phyloP scores from a whole-genome alignment of 2,797 vertebrate genomes.

The Sebastes baramenuke region DNA sequence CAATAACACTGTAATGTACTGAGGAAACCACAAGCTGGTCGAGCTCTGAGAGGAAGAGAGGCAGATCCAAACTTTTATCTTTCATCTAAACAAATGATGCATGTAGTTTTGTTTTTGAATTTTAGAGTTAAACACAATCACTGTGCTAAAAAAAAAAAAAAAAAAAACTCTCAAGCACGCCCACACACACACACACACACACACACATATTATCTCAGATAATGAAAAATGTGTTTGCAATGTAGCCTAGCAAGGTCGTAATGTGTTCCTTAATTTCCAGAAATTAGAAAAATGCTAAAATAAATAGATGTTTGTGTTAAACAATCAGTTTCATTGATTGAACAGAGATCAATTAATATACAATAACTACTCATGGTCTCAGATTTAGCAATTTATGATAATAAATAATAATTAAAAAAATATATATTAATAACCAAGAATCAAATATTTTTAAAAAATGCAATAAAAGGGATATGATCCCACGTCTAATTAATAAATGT shows the following conservation, averaged over 20 bases:
- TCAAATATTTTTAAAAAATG: neutral
- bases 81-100: neutral
- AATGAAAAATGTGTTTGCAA: neutral
- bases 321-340: neutral
- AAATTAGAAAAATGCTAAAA: neutral
- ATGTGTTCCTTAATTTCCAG: neutral
- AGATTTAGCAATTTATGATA: neutral
- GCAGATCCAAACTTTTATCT: neutral
- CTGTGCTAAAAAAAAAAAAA: neutral
- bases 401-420: neutral
- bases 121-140: neutral
- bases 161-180: neutral
- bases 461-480: neutral
- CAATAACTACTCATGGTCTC: neutral
- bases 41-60: neutral
- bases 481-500: neutral
- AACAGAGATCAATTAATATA: neutral
- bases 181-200: neutral
- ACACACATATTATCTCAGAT: neutral
- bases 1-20: neutral
- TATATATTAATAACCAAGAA: neutral
- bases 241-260: neutral
- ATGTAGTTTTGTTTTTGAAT: neutral
- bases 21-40: neutral
- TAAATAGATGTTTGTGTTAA: neutral